Evolutionary conservation across 2,797 vertebrate genomes (phyloP).

Genomic region (Melopsittacus undulatus): DNA sequence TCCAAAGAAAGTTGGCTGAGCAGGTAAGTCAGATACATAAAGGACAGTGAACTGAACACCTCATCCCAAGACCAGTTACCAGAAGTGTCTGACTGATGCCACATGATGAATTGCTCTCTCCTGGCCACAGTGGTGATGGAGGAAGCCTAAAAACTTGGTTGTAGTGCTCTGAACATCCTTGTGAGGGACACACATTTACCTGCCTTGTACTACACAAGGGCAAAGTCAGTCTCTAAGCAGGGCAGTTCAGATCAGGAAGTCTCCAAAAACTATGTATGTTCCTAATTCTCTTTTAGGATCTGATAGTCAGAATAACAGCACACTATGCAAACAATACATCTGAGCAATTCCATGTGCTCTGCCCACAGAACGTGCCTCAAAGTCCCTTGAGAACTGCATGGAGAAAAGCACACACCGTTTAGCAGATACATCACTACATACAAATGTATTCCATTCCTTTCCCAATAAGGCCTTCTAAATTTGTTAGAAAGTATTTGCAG

Average conservation of each 20-base stretch:
- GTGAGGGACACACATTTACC: neutral
- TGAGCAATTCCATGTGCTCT: slow-evolving; percentile 31
- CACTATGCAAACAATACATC: neutral
- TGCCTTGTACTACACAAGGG: neutral
- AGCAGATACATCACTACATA: slow-evolving; percentile 33
- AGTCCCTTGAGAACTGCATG: slow-evolving; percentile 6
- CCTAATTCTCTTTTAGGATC: neutral
- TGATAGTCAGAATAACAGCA: neutral
- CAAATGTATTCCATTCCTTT: slow-evolving; percentile 37
- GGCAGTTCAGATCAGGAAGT: neutral
- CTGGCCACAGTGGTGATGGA: neutral
- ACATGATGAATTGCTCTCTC: neutral
- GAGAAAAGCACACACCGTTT: neutral
- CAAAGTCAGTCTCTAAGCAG: neutral
- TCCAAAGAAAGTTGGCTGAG: neutral
- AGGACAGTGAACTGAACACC: neutral
- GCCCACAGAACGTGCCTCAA: slow-evolving; percentile 15
- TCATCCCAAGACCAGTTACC: neutral
- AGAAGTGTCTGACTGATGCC: neutral
- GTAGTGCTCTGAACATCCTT: neutral
- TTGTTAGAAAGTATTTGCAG: slow-evolving; percentile 60
- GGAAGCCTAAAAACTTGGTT: neutral
- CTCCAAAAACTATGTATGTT: neutral
- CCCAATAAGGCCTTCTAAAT: slow-evolving; percentile 51
- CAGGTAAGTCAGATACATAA: neutral